Percentiles rank a stretch among this genome's conserved stretches.
These are phyloP conservation scores for Mythimna impura DNA, from an alignment of 2,888 invertebrate genomes.

Conservation along the genomic window DNA sequence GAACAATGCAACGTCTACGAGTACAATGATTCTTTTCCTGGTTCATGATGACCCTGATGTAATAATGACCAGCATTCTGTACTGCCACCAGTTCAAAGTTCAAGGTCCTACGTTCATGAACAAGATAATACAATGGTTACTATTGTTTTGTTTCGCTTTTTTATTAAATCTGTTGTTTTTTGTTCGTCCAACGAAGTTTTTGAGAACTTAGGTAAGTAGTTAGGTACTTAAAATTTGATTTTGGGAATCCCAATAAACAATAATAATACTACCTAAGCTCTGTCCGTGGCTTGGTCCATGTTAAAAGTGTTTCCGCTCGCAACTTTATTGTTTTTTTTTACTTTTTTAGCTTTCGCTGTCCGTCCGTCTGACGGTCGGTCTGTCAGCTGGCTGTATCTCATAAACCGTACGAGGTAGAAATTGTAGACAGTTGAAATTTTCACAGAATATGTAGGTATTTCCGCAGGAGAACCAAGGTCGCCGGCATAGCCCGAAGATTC, in stretches of 20 bases:
- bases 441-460: too few relatives aligned
- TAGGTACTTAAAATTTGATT: neutral
- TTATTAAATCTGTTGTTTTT: slow-evolving; percentile 7
- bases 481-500: too few relatives aligned
- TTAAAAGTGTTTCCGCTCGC: too few relatives aligned
- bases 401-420: too few relatives aligned
- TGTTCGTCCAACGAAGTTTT: neutral
- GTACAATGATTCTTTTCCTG: slow-evolving; percentile 16
- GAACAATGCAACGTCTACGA: slow-evolving; percentile 1
- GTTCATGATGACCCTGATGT: neutral
- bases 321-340: too few relatives aligned
- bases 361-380: too few relatives aligned
- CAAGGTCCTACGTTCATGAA: slow-evolving; percentile 27
- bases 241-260: neutral
- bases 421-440: too few relatives aligned
- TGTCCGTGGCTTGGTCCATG: neutral
- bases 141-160: slow-evolving; percentile 10
- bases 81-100: slow-evolving; percentile 23
- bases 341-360: too few relatives aligned
- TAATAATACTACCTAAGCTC: neutral
- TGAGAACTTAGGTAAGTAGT: neutral
- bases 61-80: slow-evolving; percentile 29
- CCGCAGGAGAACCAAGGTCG: too few relatives aligned
- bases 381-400: too few relatives aligned
- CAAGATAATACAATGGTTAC: slow-evolving; percentile 17